Conservation (phyloP, 2,797 vertebrate species). For the Tenualosa ilisha region DNA sequence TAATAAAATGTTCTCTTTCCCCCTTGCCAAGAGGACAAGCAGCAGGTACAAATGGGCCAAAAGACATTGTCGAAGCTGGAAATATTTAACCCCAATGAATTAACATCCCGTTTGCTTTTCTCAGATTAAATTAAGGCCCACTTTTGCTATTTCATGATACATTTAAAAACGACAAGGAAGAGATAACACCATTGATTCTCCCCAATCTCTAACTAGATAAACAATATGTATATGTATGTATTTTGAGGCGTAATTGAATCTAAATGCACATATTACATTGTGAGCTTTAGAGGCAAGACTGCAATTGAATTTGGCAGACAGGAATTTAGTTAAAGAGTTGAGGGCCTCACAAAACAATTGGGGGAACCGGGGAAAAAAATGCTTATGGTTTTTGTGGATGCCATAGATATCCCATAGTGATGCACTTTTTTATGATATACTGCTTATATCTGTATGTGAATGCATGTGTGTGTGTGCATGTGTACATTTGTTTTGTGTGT, state of each 20-base stretch:
- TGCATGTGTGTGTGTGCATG: not conserved
- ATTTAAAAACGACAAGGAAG: constrained; percentile 97
- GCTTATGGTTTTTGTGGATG: constrained; percentile 57
- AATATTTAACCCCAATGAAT: constrained; percentile 93
- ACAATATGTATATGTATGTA: constrained; percentile 99
- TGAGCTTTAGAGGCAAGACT: constrained; percentile 86
- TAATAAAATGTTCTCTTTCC: constrained; percentile 90
- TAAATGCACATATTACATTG: constrained; percentile 96
- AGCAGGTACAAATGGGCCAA: constrained; percentile 84
- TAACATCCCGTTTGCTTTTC: constrained; percentile 91
- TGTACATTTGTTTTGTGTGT: not conserved
- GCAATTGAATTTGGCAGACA: constrained; percentile 99
- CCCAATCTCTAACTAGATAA: constrained; percentile 95
- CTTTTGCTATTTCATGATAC: constrained; percentile 95
- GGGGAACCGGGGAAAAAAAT: constrained; percentile 67
- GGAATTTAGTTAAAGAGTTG: constrained; percentile 99
- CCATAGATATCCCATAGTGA: constrained; percentile 34
- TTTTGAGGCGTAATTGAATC: constrained; percentile 97
- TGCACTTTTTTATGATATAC: constrained; percentile 37
- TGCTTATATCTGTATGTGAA: not conserved
- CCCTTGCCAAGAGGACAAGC: constrained; percentile 85
- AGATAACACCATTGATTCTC: constrained; percentile 98
- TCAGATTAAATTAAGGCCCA: constrained; percentile 91
- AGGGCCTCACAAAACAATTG: constrained; percentile 91
- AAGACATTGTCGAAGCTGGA: constrained; percentile 84